Conservation (phyloP, 2,888 invertebrate genomes). For the Caenorhabditis imperialis region DNA sequence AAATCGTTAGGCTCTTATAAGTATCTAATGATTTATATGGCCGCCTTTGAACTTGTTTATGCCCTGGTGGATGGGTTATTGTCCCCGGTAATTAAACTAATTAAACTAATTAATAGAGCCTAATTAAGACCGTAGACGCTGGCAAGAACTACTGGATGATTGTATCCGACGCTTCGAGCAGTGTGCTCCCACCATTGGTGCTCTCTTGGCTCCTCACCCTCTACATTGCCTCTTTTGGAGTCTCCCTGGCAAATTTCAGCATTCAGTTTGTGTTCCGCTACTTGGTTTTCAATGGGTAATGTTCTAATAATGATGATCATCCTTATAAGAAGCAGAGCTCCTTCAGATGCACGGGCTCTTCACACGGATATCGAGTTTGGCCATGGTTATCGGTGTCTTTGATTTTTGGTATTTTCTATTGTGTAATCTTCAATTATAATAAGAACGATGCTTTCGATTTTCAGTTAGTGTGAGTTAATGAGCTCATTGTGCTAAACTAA, state of each 20-base stretch:
- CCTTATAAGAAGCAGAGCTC: background rate
- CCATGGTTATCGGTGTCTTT: too few relatives aligned
- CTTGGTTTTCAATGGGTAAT: background rate
- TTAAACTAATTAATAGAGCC: background rate
- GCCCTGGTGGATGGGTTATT: background rate
- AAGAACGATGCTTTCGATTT: too few relatives aligned
- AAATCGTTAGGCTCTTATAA: background rate
- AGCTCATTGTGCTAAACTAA: too few relatives aligned
- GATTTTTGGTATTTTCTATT: too few relatives aligned
- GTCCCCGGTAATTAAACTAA: background rate
- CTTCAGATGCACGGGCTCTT: too few relatives aligned
- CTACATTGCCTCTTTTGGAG: too few relatives aligned
- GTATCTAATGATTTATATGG: too few relatives aligned
- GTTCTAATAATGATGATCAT: background rate
- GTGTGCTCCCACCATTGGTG: background rate
- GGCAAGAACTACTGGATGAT: background rate
- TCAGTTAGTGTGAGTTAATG: too few relatives aligned
- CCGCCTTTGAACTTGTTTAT: background rate
- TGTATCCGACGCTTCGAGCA: background rate
- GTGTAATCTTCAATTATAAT: too few relatives aligned
- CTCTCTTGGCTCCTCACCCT: background rate
- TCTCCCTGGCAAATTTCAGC: background rate
- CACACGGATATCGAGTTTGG: too few relatives aligned
- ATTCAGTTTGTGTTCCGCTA: background rate
- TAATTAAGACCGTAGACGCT: background rate